Base-by-base conservation (phyloP, 2,888 invertebrate species). In the Orthosia cruda region DNA sequence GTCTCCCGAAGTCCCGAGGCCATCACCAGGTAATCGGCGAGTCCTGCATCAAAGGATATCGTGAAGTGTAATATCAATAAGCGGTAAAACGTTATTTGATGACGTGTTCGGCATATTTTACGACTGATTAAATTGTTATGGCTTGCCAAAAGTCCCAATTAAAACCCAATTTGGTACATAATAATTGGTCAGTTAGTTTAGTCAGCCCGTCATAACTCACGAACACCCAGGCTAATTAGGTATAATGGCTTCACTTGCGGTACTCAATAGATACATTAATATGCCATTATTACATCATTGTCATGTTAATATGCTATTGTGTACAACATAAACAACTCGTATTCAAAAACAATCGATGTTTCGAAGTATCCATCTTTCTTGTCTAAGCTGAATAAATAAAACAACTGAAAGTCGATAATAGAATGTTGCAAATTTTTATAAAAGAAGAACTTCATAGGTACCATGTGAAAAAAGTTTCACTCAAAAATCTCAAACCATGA, bases 301-400 rank as follows among this genome's bases (percentile, higher is more conserved):
- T 77, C 20, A n/a, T 72, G 15, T 62, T 58, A 64, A 72, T 83
- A 50, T 50, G 58, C 49, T 26, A 64, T 82, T 80, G 83, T 80
- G 26, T 40, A 18, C 15, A 40, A 45, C 16, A 26, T 26, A 26
- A n/a, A n/a, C n/a, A n/a, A n/a, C n/a, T n/a, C n/a, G n/a, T n/a
- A n/a, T n/a, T n/a, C n/a, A n/a, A n/a, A n/a, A n/a, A n/a, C n/a
- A n/a, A n/a, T n/a, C n/a, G n/a, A n/a, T n/a, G n/a, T n/a, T n/a
- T n/a, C n/a, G n/a, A n/a, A n/a, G n/a, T n/a, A n/a, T n/a, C n/a
- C n/a, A n/a, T n/a, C n/a, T n/a, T n/a, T n/a, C n/a, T n/a, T n/a
- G n/a, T n/a, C n/a, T n/a, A n/a, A n/a, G n/a, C n/a, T n/a, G n/a
- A n/a, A n/a, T n/a, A n/a, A n/a, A n/a, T n/a, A n/a, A n/a, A n/a